A percentile compares a stretch with the other conserved stretches of the same genome.
Evolutionary conservation across 2,113 vertebrate species (phyloP).

Genomic region (Pelecanus crispus): DNA sequence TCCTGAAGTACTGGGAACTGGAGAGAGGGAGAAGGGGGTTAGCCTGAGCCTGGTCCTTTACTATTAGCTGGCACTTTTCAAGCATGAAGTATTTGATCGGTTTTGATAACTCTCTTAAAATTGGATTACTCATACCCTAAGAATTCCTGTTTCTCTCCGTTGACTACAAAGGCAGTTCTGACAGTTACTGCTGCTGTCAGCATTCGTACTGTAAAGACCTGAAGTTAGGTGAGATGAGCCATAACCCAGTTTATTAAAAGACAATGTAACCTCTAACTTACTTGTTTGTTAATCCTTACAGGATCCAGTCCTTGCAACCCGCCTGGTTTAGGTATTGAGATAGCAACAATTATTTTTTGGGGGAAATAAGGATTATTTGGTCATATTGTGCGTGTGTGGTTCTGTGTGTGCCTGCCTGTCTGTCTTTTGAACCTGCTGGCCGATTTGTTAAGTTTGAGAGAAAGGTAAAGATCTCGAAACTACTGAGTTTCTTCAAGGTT

Average conservation of each 20-base stretch:
- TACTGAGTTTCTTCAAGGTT: not conserved
- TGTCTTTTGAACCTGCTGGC: not conserved
- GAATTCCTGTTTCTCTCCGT: not conserved
- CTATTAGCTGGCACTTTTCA: not conserved
- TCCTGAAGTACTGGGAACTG: not conserved
- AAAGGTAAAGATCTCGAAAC: not conserved
- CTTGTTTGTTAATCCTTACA: not conserved
- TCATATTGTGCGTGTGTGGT: not conserved
- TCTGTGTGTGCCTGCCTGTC: not conserved
- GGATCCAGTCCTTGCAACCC: not conserved
- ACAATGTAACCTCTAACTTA: not conserved
- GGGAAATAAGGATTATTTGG: not conserved
- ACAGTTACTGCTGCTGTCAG: not conserved
- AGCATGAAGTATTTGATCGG: not conserved
- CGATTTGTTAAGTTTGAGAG: not conserved
- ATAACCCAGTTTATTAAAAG: not conserved
- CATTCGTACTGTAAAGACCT: too few species aligned
- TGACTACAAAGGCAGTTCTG: not conserved
- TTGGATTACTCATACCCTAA: not conserved
- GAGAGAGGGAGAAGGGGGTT: not conserved
- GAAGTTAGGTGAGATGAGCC: not conserved
- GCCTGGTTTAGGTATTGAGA: not conserved
- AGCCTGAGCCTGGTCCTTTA: not conserved
- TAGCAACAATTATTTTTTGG: fast-evolving
- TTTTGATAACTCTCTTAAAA: not conserved